A percentile compares a stretch with the other conserved stretches of the same genome.
phyloP scores from a whole-genome alignment of 2,888 invertebrate genomes.

The Hyposoter dolosus region DNA sequence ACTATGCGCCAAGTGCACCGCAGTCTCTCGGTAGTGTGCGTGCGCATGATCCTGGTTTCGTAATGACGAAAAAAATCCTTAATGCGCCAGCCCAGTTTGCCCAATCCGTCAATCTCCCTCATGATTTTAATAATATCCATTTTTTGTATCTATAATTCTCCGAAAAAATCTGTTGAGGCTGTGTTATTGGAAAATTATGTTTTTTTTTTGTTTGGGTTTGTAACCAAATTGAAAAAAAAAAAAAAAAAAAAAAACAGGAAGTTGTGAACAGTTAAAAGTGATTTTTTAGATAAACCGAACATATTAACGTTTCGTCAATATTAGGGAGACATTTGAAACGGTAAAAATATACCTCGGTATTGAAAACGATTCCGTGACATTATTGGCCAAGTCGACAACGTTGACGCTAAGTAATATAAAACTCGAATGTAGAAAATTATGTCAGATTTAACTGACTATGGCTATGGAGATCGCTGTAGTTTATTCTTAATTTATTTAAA shows the following conservation, averaged over 20 bases:
- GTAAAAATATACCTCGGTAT: background rate
- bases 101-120: background rate
- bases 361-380: background rate
- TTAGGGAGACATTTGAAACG: no score
- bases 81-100: background rate
- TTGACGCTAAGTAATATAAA: background rate
- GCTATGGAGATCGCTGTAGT: constrained; percentile 38
- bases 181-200: background rate
- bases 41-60: constrained; percentile 40
- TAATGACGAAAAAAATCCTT: background rate
- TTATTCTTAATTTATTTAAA: background rate
- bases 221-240: background rate
- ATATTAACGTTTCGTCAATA: no score
- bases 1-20: constrained; percentile 60
- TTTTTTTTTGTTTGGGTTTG: no score
- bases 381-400: background rate
- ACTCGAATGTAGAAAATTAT: background rate
- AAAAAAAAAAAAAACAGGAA: background rate
- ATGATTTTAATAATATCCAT: background rate
- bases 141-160: background rate
- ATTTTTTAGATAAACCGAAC: background rate
- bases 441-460: background rate
- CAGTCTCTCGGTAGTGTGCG: constrained; percentile 45
- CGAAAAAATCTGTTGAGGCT: background rate
- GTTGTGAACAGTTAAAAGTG: background rate